Percentiles rank a stretch among this genome's conserved stretches.
phyloP scores from a whole-genome alignment of 1,140 invertebrate species.

The Brachionus rotundiformis region DNA sequence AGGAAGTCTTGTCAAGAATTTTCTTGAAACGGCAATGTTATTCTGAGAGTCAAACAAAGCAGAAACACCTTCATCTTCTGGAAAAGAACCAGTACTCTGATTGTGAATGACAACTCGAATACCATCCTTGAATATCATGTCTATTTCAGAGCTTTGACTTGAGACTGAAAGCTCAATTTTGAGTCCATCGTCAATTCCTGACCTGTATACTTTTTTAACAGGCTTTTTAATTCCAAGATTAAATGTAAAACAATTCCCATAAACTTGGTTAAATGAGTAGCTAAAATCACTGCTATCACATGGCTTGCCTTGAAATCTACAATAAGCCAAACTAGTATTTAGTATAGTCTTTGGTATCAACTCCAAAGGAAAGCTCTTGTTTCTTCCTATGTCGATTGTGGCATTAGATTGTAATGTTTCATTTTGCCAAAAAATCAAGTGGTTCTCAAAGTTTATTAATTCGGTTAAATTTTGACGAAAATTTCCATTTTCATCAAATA shows the following conservation, averaged over 20 bases:
- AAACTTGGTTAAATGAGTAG: not conserved
- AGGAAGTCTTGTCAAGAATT: not conserved
- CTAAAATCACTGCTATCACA: slow-evolving; percentile 49
- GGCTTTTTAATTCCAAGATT: slow-evolving; percentile 38
- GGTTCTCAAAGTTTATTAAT: too few relatives aligned
- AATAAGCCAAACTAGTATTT: not conserved
- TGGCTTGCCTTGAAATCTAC: slow-evolving; percentile 52
- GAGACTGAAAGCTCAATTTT: not conserved
- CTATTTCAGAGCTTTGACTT: not conserved
- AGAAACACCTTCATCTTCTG: not conserved
- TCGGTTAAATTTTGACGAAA: too few relatives aligned
- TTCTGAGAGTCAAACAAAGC: not conserved
- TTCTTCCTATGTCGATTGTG: too few relatives aligned
- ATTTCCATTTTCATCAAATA: too few relatives aligned
- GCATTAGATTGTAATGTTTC: too few relatives aligned
- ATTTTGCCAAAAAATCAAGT: too few relatives aligned
- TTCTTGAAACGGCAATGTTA: not conserved
- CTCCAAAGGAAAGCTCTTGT: too few relatives aligned
- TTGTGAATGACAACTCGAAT: slow-evolving; percentile 5
- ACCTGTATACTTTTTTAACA: not conserved
- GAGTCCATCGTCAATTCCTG: not conserved
- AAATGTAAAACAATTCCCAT: slow-evolving; percentile 52
- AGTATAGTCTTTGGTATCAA: too few relatives aligned
- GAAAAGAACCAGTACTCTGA: not conserved
- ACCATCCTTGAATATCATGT: not conserved